Base-by-base conservation (phyloP, 1,140 invertebrate genomes). In the Drosophila parabipectinata region DNA sequence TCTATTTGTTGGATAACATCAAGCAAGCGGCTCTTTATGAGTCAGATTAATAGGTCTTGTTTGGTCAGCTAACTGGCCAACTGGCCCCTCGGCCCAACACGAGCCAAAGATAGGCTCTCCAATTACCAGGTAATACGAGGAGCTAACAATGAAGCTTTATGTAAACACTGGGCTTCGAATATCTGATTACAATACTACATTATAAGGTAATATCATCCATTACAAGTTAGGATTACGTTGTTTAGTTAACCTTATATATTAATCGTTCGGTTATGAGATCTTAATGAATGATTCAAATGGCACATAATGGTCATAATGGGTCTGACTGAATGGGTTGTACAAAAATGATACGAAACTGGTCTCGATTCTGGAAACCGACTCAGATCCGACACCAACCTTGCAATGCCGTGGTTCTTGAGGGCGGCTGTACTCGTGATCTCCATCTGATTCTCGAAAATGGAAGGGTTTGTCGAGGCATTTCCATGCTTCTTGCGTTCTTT, bases 321-420 rank as follows among this genome's bases (percentile, higher is more conserved):
- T 24, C 54, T 58, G 72, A 57, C 63, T 47, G 15, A 63, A 55
- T 51, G 59, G 50, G 51, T 57, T 57, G 4, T 32, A 69, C 32
- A 50, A 48, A 69, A 69, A 57, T 57, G 63, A 73, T 72, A 63
- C 71, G 39, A 64, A 47, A 73, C 26, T 15, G 51, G 57, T 64
- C 58, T 32, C 48, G 24, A 37, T 26, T 45, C 28, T 34, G 26
- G n/a, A 32, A 14, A 24, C 48, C 54, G 8, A 12, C 21, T 37
- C 28, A 52, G 51, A 45, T 61, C 44, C 62, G 71, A 39, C 59
- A 89, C 84, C 67, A 84, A 92, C 89, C 91, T 91, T 10, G 91
- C 90, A 30, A 92, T 85, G 76, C 91, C 91, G 77, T 92, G 90
- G 79, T 92, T 92, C 58, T 85, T 84, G 5, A 92, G 72, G 3